phyloP scores from a whole-genome alignment of 2,113 vertebrate genomes.

The Alosa alosa region DNA sequence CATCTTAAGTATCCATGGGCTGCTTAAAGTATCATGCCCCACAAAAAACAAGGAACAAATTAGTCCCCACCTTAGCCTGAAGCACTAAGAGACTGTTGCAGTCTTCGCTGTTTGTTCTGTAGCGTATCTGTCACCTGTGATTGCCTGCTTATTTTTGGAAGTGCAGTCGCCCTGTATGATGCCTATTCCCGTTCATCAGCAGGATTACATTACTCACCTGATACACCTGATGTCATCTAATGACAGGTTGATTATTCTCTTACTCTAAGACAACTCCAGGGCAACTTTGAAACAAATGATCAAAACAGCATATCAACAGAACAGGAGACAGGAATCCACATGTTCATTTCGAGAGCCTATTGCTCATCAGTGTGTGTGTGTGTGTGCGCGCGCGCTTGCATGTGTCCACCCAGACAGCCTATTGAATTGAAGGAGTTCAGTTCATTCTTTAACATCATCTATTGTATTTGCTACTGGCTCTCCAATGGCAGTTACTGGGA shows the following conservation, averaged over 20 bases:
- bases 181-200: not conserved
- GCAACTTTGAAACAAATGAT: slow-evolving; percentile 2
- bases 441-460: not conserved
- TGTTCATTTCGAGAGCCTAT: not conserved
- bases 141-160: not conserved
- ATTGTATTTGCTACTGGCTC: not conserved
- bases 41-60: not conserved
- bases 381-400: slow-evolving; percentile 35
- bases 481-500: not conserved
- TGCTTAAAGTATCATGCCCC: too few relatives aligned
- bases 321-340: not conserved
- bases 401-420: not conserved
- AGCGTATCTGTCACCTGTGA: not conserved
- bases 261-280: not conserved
- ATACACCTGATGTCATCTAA: slow-evolving; percentile 14
- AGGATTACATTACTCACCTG: not conserved
- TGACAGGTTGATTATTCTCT: not conserved
- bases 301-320: not conserved
- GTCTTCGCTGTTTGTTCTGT: not conserved
- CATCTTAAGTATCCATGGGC: not conserved
- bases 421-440: too few relatives aligned
- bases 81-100: not conserved
- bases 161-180: not conserved
- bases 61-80: not conserved
- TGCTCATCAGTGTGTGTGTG: slow-evolving; percentile 43